Percentiles rank a stretch among this genome's conserved stretches.
Evolutionary conservation across 2,113 vertebrate species (phyloP).

Genomic region (Siphamia tubifer): DNA sequence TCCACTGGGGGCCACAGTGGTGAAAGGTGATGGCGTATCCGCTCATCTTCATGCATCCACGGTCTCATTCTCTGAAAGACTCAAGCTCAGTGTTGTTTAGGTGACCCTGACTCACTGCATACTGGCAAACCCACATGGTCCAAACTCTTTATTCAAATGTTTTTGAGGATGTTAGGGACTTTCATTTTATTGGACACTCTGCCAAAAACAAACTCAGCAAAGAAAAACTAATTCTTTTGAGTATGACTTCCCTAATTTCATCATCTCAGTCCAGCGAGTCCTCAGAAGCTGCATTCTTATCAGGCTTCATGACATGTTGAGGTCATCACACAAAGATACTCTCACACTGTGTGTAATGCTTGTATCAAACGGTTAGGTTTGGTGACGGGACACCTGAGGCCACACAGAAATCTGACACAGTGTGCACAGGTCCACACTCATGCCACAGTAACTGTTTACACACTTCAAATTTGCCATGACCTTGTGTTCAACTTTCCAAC

Average conservation of each 20-base stretch:
- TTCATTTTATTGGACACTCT: neutral
- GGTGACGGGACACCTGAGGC: neutral
- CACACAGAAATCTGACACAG: neutral
- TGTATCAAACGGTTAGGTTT: neutral
- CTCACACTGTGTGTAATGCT: neutral
- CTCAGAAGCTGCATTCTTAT: neutral
- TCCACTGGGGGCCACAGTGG: no score
- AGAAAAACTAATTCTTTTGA: neutral
- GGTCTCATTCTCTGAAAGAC: no score
- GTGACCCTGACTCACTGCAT: no score
- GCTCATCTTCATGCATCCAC: no score
- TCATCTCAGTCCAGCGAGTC: conserved; percentile 21
- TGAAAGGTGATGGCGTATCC: no score
- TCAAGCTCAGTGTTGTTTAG: no score
- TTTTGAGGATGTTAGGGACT: neutral
- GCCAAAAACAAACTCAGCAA: neutral
- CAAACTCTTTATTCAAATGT: neutral
- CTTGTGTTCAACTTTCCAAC: neutral
- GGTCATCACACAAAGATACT: no score
- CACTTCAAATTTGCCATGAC: neutral
- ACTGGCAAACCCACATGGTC: neutral
- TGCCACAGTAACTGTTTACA: neutral
- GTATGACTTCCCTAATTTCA: conserved; percentile 23
- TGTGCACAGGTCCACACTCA: neutral
- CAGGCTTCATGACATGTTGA: neutral